phyloP scores from a whole-genome alignment of 2,888 invertebrate species.

The Drosophila austrosaltans region DNA sequence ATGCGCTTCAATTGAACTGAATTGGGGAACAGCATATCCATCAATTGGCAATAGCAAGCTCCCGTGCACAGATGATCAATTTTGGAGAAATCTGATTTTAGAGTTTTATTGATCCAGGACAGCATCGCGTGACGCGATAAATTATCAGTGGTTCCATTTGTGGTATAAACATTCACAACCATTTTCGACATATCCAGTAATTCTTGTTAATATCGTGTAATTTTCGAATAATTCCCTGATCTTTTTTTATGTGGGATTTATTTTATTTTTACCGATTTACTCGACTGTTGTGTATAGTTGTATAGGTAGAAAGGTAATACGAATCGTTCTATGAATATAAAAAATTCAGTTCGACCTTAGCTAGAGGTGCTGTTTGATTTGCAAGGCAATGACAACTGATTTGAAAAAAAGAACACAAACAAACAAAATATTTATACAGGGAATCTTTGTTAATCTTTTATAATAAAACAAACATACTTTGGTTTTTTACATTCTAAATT shows the following conservation, averaged over 20 bases:
- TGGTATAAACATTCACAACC: conserved; percentile 99
- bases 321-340: neutral
- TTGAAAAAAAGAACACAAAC: too few relatives aligned
- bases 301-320: too few relatives aligned
- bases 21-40: conserved; percentile 98
- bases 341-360: neutral
- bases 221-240: neutral
- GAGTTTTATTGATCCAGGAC: conserved; percentile 98
- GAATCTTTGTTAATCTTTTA: too few relatives aligned
- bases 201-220: neutral
- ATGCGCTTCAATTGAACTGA: conserved; percentile 95
- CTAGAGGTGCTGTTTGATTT: too few relatives aligned
- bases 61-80: conserved; percentile 98
- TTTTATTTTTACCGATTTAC: neutral
- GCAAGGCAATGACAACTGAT: too few relatives aligned
- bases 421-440: too few relatives aligned
- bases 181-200: conserved; percentile 82
- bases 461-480: too few relatives aligned
- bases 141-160: conserved; percentile 98
- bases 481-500: too few relatives aligned
- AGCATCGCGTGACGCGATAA: conserved; percentile 99
- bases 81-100: conserved; percentile 96
- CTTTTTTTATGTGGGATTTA: neutral
- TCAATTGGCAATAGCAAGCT: conserved; percentile 99
- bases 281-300: neutral